Percentiles rank a stretch among this genome's conserved stretches.
Evolutionary conservation across 1,140 invertebrate genomes (phyloP).

Genomic region (Drepana arcuata): DNA sequence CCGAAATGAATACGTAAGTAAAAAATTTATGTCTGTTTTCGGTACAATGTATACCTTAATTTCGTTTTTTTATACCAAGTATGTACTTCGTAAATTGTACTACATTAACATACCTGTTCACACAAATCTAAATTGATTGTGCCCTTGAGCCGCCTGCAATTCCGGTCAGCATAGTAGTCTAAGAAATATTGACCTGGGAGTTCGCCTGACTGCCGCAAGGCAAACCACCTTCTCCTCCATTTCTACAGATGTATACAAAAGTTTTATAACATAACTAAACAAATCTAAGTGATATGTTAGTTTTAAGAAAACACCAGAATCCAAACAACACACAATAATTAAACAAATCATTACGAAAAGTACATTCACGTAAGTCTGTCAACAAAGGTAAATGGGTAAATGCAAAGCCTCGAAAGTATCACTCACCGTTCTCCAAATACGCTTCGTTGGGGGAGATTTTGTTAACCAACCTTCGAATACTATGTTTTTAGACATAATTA

Average conservation of each 20-base stretch:
- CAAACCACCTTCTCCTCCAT: conserved; percentile 95
- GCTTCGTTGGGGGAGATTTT: conserved; percentile 91
- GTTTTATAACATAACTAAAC: conserved; percentile 6
- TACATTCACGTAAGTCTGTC: conserved; percentile 26
- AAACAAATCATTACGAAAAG: conserved; percentile 5
- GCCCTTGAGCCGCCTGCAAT: conserved; percentile 90
- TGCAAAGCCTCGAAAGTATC: conserved; percentile 22
- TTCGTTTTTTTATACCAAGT: no score
- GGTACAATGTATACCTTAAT: no score
- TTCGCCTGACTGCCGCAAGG: conserved; percentile 89
- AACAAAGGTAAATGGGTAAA: conserved; percentile 37
- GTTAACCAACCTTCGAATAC: conserved; percentile 89
- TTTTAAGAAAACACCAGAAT: conserved; percentile 9
- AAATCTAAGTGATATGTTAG: conserved; percentile 19
- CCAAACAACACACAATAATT: conserved; percentile 15
- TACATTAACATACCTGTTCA: conserved; percentile 82
- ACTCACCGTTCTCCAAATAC: conserved; percentile 91
- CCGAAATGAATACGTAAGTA: no score
- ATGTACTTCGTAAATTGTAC: no score
- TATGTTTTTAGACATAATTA: conserved; percentile 59
- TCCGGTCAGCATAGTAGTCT: conserved; percentile 93
- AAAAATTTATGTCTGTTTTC: no score
- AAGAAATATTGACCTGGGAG: conserved; percentile 94
- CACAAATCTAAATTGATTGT: conserved; percentile 95
- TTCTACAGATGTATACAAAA: conserved; percentile 75